Evolutionary conservation across 2,888 invertebrate species (phyloP), one percentile per base, ranked within the genome.

Genomic region (Acleris holmiana): DNA sequence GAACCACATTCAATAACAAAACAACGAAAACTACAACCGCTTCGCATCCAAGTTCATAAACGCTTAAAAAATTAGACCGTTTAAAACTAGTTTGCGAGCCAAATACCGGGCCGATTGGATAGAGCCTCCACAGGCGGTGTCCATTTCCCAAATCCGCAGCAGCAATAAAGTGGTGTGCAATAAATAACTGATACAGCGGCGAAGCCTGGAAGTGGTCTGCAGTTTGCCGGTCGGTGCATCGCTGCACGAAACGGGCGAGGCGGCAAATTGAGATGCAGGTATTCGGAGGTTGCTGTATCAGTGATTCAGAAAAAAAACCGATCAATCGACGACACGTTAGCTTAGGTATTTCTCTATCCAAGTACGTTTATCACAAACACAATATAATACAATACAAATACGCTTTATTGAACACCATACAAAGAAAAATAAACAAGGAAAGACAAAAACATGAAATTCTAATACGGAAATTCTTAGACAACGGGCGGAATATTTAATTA

Each of bases 131-230:
- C 61, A 46, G 61, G 41, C 64, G 29, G 71, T 71, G 70, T 73
- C 74, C 70, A 69, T 72, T 74, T 67, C 71, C 75, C 68, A 73
- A 73, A 74, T 73, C 75, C 77, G 74, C 75, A 75, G 67, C 67
- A 47, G 68, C 69, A 69, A 68, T 69, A 67, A 68, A 69, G 59
- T 61, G 66, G 64, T 55, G 58, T 35, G 73, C 75, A 71, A 78
- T 84, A 83, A 85, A 85, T 84, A 85, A 84, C 84, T 75, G 81
- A 82, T 80, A 82, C 76, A 76, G 74, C 79, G 69, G 69, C 69
- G 67, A 66, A 71, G 71, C 70, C 74, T 77, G 76, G 70, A 76
- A 77, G 78, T 81, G 74, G 73, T 74, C 71, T 71, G 76, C 76
- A 82, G 77, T 74, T 78, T 71, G 74, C 75, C 66, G 58, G 50